These are phyloP conservation scores for Drosophila ananassae DNA, from an alignment of 1,140 invertebrate species.

Conservation along the genomic window DNA sequence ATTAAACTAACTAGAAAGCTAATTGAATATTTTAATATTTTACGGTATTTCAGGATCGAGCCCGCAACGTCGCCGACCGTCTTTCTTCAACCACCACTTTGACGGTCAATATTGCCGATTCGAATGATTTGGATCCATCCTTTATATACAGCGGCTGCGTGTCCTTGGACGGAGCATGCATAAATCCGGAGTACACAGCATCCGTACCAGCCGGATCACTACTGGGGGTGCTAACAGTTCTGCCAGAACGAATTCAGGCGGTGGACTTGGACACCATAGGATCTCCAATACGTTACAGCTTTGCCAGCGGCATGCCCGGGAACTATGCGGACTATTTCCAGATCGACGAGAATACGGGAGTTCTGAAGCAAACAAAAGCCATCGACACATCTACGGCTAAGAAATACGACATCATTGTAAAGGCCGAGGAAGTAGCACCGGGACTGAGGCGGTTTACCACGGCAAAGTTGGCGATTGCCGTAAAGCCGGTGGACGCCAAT, in stretches of 20 bases:
- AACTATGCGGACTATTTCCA: slow-evolving; percentile 92
- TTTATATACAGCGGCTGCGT: slow-evolving; percentile 94
- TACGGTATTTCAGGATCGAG: slow-evolving; percentile 88
- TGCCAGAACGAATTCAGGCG: slow-evolving; percentile 95
- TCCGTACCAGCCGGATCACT: slow-evolving; percentile 92
- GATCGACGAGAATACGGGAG: slow-evolving; percentile 91
- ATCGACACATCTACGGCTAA: slow-evolving; percentile 91
- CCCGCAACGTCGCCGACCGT: slow-evolving; percentile 89
- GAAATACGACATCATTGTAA: slow-evolving; percentile 87
- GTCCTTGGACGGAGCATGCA: slow-evolving; percentile 90
- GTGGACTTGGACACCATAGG: slow-evolving; percentile 95
- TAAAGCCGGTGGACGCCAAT: slow-evolving; percentile 93
- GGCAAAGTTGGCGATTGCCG: slow-evolving; percentile 91
- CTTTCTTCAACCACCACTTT: slow-evolving; percentile 93
- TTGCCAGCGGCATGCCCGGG: slow-evolving; percentile 90
- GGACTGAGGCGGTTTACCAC: slow-evolving; percentile 89
- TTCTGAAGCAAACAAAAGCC: slow-evolving; percentile 91
- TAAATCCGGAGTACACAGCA: slow-evolving; percentile 92
- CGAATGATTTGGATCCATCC: slow-evolving; percentile 94
- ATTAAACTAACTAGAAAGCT: neutral
- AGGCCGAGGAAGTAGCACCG: slow-evolving; percentile 93
- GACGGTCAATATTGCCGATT: slow-evolving; percentile 93
- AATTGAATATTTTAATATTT: neutral
- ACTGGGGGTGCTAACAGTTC: slow-evolving; percentile 91
- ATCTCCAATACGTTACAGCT: slow-evolving; percentile 91